Percentiles rank a stretch among this genome's conserved stretches.
phyloP scores from a whole-genome alignment of 2,797 vertebrate genomes.

The Pogoniulus pusillus region DNA sequence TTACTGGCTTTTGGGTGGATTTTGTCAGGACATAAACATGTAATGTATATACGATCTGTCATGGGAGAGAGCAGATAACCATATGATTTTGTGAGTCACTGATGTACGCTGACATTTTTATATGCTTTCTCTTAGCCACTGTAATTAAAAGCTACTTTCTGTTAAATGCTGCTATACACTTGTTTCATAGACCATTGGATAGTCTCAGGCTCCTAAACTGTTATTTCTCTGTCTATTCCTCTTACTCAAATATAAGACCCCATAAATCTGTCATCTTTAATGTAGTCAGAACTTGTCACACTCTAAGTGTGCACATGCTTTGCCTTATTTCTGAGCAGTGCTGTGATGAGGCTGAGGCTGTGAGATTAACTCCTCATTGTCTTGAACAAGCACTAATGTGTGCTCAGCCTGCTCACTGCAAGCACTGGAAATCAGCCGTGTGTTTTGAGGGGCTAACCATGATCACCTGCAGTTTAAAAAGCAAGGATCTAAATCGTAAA shows the following conservation, averaged over 20 bases:
- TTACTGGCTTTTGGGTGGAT: not conserved
- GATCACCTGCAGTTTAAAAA: not conserved
- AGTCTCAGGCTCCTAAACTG: not conserved
- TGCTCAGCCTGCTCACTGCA: accelerated
- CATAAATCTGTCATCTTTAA: slow-evolving; percentile 35
- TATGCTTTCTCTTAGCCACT: not conserved
- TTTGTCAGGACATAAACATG: not conserved
- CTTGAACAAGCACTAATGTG: not conserved
- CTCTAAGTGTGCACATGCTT: not conserved
- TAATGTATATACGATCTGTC: not conserved
- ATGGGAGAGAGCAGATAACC: not conserved
- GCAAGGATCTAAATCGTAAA: not conserved
- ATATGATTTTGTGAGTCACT: not conserved
- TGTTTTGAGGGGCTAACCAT: not conserved
- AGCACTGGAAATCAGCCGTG: not conserved
- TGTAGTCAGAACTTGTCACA: not conserved
- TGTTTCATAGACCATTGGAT: slow-evolving; percentile 12
- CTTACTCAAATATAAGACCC: slow-evolving; percentile 8
- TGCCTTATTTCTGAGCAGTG: not conserved
- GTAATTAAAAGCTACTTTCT: slow-evolving; percentile 30
- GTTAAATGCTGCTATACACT: not conserved
- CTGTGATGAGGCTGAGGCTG: not conserved
- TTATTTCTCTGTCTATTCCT: slow-evolving; percentile 1
- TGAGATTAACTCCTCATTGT: not conserved
- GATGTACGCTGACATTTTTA: slow-evolving; percentile 22